Conservation (phyloP, 2,113 vertebrate species). For the Forbesichthys papilliferus region DNA sequence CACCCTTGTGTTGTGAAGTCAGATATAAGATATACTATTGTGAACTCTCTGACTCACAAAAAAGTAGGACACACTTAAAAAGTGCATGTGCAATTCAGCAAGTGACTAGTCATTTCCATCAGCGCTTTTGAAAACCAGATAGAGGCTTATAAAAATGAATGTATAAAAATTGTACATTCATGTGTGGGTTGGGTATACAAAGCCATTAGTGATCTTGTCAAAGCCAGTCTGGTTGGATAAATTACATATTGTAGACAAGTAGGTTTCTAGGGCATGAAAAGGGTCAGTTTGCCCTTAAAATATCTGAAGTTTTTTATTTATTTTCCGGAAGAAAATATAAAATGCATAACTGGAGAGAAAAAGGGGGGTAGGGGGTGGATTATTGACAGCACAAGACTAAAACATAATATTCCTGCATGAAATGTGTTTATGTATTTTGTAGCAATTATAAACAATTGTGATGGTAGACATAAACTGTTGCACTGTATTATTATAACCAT, state of each 20-base stretch:
- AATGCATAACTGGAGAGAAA: too few species aligned
- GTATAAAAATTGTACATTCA: background rate
- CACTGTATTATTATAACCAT: too few species aligned
- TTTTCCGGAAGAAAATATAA: too few species aligned
- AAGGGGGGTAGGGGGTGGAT: too few species aligned
- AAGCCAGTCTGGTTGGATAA: background rate
- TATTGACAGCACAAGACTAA: too few species aligned
- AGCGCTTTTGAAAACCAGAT: background rate
- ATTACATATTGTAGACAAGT: slow-evolving; percentile 30
- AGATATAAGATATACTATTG: too few species aligned
- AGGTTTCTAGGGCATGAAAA: slow-evolving; percentile 38
- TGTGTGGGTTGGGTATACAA: background rate
- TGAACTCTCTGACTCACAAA: background rate
- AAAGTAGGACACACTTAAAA: background rate
- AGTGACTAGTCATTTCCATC: background rate
- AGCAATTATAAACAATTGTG: too few species aligned
- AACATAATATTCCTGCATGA: too few species aligned
- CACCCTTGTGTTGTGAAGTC: too few species aligned
- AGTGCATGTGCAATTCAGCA: background rate
- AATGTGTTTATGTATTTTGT: too few species aligned
- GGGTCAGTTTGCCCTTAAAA: slow-evolving; percentile 12
- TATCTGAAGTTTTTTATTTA: too few species aligned
- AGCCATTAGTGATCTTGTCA: background rate
- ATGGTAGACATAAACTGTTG: background rate
- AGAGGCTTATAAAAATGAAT: background rate